Evolutionary conservation across 2,888 invertebrate species (phyloP).

Genomic region (Chouioia cunea): DNA sequence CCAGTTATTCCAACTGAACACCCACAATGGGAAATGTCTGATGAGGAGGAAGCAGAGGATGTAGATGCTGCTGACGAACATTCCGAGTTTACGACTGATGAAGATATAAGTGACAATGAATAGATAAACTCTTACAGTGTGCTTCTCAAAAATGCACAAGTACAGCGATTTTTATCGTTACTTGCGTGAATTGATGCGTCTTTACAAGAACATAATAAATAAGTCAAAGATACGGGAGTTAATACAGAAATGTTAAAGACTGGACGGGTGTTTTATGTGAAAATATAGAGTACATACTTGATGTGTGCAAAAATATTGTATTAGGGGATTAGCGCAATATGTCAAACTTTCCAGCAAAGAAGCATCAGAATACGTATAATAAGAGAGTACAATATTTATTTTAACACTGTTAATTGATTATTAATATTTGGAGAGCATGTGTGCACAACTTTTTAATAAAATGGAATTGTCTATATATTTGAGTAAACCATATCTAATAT

Average conservation of each 20-base stretch:
- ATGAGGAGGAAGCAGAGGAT: conserved; percentile 86
- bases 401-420: conserved; percentile 66
- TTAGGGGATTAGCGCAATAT: conserved; percentile 56
- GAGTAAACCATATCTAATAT: conserved; percentile 42
- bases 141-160: not conserved
- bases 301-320: conserved; percentile 47
- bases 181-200: conserved; percentile 1
- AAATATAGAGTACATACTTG: conserved; percentile 44
- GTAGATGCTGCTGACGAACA: conserved; percentile 74
- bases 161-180: not conserved
- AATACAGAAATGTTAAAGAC: conserved; percentile 43
- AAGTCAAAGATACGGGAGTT: conserved; percentile 2
- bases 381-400: conserved; percentile 65
- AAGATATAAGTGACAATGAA: conserved; percentile 74
- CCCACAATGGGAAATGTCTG: conserved; percentile 98
- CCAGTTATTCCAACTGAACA: conserved; percentile 91
- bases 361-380: conserved; percentile 54
- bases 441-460: conserved; percentile 65
- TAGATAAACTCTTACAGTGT: conserved; percentile 50
- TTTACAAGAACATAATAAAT: conserved; percentile 3
- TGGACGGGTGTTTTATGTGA: conserved; percentile 52
- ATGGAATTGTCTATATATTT: conserved; percentile 60
- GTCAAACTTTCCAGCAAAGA: conserved; percentile 53
- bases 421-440: conserved; percentile 61
- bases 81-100: conserved; percentile 79